Conservation (phyloP, 2,113 vertebrate species). For the Chaetorhynchus papuensis region DNA sequence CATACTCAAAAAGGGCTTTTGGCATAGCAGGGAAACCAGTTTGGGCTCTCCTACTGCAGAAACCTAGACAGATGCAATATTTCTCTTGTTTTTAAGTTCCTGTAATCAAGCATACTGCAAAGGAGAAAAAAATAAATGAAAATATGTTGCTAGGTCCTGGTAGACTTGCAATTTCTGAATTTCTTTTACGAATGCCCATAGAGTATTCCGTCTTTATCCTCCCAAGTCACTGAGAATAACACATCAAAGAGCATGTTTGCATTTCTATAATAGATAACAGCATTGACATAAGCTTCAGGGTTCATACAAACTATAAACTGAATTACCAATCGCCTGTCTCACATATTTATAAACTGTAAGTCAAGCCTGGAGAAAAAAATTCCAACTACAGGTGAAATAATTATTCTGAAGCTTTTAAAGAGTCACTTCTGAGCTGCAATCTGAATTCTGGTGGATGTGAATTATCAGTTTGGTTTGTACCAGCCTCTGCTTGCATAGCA, state of each 20-base stretch:
- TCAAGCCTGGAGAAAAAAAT: constrained; percentile 56
- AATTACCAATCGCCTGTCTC: constrained; percentile 71
- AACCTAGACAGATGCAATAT: background rate
- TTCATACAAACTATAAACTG: constrained; percentile 72
- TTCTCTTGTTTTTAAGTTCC: constrained; percentile 16
- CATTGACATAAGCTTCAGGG: constrained; percentile 74
- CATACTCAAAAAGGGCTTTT: background rate
- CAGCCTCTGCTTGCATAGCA: background rate
- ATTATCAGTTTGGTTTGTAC: background rate
- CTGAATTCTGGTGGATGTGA: background rate
- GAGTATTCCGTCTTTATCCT: constrained; percentile 71
- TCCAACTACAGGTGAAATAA: constrained; percentile 59
- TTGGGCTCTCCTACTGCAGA: background rate
- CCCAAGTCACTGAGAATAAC: constrained; percentile 72
- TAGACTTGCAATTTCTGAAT: constrained; percentile 61
- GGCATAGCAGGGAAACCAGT: background rate
- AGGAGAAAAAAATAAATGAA: constrained; percentile 4
- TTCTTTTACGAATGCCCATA: constrained; percentile 54
- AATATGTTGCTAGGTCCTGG: constrained; percentile 32
- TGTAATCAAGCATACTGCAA: constrained; percentile 17
- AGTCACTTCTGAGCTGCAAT: background rate
- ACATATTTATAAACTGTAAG: constrained; percentile 74
- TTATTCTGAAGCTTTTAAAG: constrained; percentile 21
- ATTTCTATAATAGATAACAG: constrained; percentile 77
- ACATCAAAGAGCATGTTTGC: constrained; percentile 80